A percentile compares a stretch with the other conserved stretches of the same genome.
Conservation (phyloP, 2,888 invertebrate species). For the Lycocerus yunnanus region DNA sequence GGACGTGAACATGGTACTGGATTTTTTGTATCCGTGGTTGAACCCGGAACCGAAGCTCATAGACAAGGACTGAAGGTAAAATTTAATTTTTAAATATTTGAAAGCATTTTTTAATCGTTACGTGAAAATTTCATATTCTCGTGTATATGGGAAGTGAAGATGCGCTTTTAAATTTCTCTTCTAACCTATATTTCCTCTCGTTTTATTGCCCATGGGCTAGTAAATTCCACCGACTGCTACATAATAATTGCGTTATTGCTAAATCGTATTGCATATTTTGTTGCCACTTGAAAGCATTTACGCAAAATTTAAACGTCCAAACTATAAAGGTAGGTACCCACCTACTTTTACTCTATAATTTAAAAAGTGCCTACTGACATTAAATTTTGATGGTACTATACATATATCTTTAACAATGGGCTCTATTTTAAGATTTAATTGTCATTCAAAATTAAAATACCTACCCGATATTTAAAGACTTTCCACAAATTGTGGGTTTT, state of each 20-base stretch:
- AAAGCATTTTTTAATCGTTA: background rate
- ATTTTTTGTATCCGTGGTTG: constrained; percentile 88
- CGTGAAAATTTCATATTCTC: background rate
- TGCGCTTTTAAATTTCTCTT: background rate
- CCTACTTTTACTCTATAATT: background rate
- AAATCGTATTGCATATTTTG: background rate
- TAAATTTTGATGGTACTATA: background rate
- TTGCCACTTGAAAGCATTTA: background rate
- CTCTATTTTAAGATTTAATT: background rate
- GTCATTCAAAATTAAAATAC: background rate
- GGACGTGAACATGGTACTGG: constrained; percentile 92
- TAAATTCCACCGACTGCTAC: background rate
- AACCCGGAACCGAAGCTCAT: constrained; percentile 85
- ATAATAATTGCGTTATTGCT: constrained; percentile 1
- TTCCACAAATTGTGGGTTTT: background rate
- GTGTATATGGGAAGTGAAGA: background rate
- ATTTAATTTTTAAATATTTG: constrained; percentile 19
- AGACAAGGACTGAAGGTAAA: constrained; percentile 84
- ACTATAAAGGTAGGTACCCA: background rate
- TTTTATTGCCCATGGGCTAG: background rate
- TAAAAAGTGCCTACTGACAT: background rate
- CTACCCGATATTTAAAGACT: too few relatives aligned
- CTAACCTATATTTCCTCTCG: background rate
- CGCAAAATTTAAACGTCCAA: background rate
- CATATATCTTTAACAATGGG: too few relatives aligned